Base-by-base conservation (phyloP, 2,888 invertebrate species). In the Macropis europaea region DNA sequence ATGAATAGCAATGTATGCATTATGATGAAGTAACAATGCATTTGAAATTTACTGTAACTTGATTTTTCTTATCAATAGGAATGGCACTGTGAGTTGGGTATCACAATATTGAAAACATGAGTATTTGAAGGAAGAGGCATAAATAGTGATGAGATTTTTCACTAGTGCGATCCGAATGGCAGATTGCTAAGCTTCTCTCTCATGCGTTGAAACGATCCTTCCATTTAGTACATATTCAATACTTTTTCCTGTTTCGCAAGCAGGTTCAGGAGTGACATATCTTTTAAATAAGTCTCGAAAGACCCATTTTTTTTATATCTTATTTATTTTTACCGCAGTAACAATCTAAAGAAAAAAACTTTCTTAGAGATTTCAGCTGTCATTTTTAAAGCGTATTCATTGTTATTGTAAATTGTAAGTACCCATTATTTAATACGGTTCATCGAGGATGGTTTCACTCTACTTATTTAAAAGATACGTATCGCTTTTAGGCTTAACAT, bases 181-280 rank as follows among this genome's bases (percentile, higher is more conserved):
- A 54, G 61, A 52, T 76, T 53, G 53, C 48, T 30, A 52, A 76
- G 30, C 53, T 60, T 73, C 62, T 66, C 34, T 79, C 50, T 54
- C 47, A 38, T 32, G 50, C 38, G 60, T 61, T 42, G 34, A 72
- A 73, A 59, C 28, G 52, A 71, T 73, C 68, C 67, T 73, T 77
- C 62, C 66, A 73, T 71, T 75, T 77, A 67, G 60, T 61, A 69
- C 32, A 17, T 76, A 47, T 53, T 63, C 47, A 45, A 63, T 64
- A 50, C n/a, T 66, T 50, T 40, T 57, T 56, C 59, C 66, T 63
- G 66, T 62, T 36, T 64, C 28, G 11, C 30, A 26, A 48, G 34
- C 67, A 54, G 57, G 40, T 19, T 19, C 34, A 54, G n/a, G 17
- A 24, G 36, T 60, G 30, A 30, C 59, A 22, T 76, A 67, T 75